Evolutionary conservation across 1,140 invertebrate species (phyloP).

Genomic region (Carposina sasakii): DNA sequence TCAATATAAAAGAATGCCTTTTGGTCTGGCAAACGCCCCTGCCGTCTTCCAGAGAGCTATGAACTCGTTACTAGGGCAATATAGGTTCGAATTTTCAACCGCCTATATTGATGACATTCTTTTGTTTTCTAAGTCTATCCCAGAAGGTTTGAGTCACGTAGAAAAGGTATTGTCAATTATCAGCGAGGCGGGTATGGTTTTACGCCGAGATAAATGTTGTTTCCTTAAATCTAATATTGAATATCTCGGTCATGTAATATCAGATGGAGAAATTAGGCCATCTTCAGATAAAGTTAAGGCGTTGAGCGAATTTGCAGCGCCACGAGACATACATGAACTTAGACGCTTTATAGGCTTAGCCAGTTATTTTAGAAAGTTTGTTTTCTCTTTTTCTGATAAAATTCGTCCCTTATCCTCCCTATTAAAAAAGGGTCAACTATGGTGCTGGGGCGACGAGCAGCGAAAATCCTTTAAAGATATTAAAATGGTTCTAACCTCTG

Average conservation of each 20-base stretch:
- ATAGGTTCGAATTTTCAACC: conserved; percentile 9
- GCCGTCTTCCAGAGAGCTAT: conserved; percentile 45
- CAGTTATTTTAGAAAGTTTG: not conserved
- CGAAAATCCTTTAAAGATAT: not conserved
- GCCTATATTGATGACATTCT: conserved; percentile 27
- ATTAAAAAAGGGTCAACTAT: not conserved
- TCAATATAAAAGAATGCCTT: conserved; percentile 37
- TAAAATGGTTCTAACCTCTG: not conserved
- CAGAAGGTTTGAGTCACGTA: conserved; percentile 23
- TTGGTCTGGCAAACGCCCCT: conserved; percentile 35
- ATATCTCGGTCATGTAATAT: conserved; percentile 27
- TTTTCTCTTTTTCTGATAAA: not conserved
- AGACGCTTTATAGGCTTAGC: not conserved
- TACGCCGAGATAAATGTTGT: conserved; percentile 29
- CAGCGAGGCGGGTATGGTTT: conserved; percentile 10
- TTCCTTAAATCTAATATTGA: conserved; percentile 33
- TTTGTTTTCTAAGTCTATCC: conserved; percentile 14
- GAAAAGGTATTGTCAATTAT: conserved; percentile 18
- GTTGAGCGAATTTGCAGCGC: no score
- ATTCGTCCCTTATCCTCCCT: not conserved
- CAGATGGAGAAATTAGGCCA: conserved; percentile 14
- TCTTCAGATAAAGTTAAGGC: conserved; percentile 18
- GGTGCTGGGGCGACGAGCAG: not conserved
- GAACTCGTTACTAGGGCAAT: conserved; percentile 19
- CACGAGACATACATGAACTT: not conserved